A percentile compares a stretch with the other conserved stretches of the same genome.
phyloP scores from a whole-genome alignment of 2,113 vertebrate genomes.

The Budorcas taxicolor region DNA sequence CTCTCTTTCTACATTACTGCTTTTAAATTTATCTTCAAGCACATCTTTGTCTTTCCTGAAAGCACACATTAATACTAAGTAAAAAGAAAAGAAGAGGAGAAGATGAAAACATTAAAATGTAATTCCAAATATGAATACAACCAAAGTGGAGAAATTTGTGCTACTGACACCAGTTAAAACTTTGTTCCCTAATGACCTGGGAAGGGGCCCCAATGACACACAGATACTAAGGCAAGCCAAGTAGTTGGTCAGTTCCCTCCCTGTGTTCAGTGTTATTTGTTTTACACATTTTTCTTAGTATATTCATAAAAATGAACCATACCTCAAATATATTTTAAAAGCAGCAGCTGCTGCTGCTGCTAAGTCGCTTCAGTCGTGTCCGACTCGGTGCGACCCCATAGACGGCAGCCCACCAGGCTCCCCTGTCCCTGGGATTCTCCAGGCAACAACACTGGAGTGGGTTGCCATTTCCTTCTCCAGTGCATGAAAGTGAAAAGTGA shows the following conservation, averaged over 20 bases:
- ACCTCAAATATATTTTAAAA: neutral
- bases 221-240: neutral
- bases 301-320: neutral
- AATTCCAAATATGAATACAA: neutral
- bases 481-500: no score
- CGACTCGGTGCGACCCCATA: no score
- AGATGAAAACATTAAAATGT: neutral
- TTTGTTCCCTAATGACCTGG: neutral
- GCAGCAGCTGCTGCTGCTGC: no score
- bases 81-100: neutral
- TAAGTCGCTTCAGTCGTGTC: no score
- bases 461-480: no score
- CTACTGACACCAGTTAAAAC: neutral
- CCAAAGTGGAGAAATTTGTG: neutral
- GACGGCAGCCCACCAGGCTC: no score
- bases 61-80: neutral
- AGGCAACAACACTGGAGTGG: no score
- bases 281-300: neutral
- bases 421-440: no score
- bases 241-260: neutral
- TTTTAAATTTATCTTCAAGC: constrained; percentile 87
- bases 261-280: neutral
- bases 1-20: constrained; percentile 84
- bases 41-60: constrained; percentile 88
- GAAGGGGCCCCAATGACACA: no score